Base-by-base conservation (phyloP, 2,797 vertebrate species). In the Cryptoblepharus egeriae region DNA sequence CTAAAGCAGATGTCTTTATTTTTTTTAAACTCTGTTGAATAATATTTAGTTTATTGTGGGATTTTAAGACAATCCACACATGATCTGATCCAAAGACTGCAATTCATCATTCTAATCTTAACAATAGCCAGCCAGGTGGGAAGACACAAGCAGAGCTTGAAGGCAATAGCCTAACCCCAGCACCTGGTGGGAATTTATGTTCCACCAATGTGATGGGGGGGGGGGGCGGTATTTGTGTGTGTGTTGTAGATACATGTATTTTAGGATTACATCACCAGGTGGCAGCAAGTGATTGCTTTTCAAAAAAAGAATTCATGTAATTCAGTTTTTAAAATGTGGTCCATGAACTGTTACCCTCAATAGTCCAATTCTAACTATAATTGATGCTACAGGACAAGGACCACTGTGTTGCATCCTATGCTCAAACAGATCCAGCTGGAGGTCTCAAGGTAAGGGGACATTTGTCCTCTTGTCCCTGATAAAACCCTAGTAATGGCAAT, bases 221-320 rank as follows among this genome's bases (percentile, higher is more conserved):
- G n/a, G n/a, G n/a, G n/a, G n/a, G n/a, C n/a, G n/a, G n/a, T 32
- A 42, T 42, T 42, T 42, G 39, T 42, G 39, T 42, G 39, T 42
- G 9, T 42, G 4, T 42, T 42, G 39, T 42, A 42, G 39, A 42
- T 42, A 42, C 9, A 42, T 42, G 26, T 45, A 65, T 67, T 73
- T 73, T 67, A 15, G 15, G 13, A 35, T 20, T 26, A 3, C 9
- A 73, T 83, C 82, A 35, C 60, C 35, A 83, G 82, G 60, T 73
- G 82, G 82, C 82, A 83, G 75, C 75, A 83, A 20, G 24, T 32
- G 70, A 39, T 39, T 42, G 5, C n/a, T 42, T 2, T 73, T 67
- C 65, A 16, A 12, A n/a, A 64, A 28, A 42, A 42, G 24, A 64
- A 13, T 5, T 32, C 2, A 1, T 10, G 26, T 30, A 18, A n/a